A percentile compares a stretch with the other conserved stretches of the same genome.
Evolutionary conservation across 37 sponge, comb jelly and placozoan species (phyloP).

Genomic region (Dysidea cf. avara): DNA sequence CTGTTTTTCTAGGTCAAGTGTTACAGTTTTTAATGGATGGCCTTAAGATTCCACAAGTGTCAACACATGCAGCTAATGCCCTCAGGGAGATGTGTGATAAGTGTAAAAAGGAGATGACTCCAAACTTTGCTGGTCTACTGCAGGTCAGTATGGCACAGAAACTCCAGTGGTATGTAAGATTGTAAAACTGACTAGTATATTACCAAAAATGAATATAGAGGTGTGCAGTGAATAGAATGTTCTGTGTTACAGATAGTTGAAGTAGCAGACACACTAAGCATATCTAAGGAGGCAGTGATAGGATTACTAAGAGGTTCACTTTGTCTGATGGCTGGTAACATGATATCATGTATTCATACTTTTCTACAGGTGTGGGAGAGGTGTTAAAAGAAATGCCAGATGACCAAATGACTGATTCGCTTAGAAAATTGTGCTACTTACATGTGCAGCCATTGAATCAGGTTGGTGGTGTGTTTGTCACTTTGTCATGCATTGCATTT

Average conservation of each 20-base stretch:
- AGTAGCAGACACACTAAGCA: conserved; percentile 60
- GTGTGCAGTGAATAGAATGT: not conserved
- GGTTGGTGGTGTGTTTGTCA: conserved; percentile 2
- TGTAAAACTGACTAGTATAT: too few species aligned
- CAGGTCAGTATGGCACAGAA: conserved; percentile 17
- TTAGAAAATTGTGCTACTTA: conserved; percentile 37
- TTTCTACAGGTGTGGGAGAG: conserved; percentile 33
- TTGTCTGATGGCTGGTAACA: not conserved
- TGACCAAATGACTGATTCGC: conserved; percentile 41
- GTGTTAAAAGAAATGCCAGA: conserved; percentile 35
- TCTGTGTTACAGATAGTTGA: conserved; percentile 38
- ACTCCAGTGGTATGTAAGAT: too few species aligned
- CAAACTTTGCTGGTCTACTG: conserved; percentile 56
- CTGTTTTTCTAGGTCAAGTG: conserved; percentile 42
- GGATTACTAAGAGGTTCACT: conserved; percentile 60
- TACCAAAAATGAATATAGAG: not conserved
- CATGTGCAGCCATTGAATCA: conserved; percentile 21
- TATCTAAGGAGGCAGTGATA: conserved; percentile 60
- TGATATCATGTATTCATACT: not conserved
- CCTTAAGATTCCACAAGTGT: conserved; percentile 39
- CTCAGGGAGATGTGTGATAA: conserved; percentile 64
- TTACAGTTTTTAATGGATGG: conserved; percentile 57
- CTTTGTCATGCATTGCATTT: too few species aligned
- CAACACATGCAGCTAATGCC: conserved; percentile 67
- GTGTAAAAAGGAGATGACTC: conserved; percentile 59